Percentiles rank a stretch among this genome's conserved stretches.
Conservation (phyloP, 64 coral and sea anemone genomes). For the Astreopora myriophthalma region DNA sequence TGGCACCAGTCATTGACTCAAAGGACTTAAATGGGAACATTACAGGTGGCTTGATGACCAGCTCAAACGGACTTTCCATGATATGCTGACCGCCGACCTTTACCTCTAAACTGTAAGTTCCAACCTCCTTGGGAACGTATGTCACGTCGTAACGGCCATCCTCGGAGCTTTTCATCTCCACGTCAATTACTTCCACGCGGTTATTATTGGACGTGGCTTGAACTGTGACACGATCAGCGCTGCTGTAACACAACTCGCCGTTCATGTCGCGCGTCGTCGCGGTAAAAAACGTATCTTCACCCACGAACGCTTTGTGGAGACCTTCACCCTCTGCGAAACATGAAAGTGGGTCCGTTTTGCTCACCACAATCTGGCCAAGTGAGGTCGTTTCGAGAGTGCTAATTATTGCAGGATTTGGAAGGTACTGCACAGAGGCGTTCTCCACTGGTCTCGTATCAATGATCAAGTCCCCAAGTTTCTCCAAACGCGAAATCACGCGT, state of each 20-base stretch:
- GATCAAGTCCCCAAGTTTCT: neutral
- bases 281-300: constrained; percentile 77
- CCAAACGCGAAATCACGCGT: constrained; percentile 45
- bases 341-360: constrained; percentile 69
- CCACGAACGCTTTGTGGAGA: constrained; percentile 64
- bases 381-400: constrained; percentile 45
- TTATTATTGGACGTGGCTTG: constrained; percentile 59
- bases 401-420: constrained; percentile 64
- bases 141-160: constrained; percentile 76
- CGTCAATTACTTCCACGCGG: constrained; percentile 67
- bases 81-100: constrained; percentile 82
- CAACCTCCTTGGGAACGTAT: constrained; percentile 69
- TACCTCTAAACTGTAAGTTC: constrained; percentile 65
- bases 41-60: constrained; percentile 76
- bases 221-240: constrained; percentile 73
- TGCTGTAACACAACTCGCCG: constrained; percentile 78
- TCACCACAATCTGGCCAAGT: constrained; percentile 74
- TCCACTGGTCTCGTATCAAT: constrained; percentile 84
- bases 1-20: constrained; percentile 68
- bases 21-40: constrained; percentile 86
- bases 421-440: constrained; percentile 65
- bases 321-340: constrained; percentile 81
- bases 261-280: constrained; percentile 84
- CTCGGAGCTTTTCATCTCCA: constrained; percentile 56
- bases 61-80: constrained; percentile 67